A percentile compares a stretch with the other conserved stretches of the same genome.
These are phyloP conservation scores for Drosophila cracens DNA, from an alignment of 2,888 invertebrate genomes.

Conservation along the genomic window DNA sequence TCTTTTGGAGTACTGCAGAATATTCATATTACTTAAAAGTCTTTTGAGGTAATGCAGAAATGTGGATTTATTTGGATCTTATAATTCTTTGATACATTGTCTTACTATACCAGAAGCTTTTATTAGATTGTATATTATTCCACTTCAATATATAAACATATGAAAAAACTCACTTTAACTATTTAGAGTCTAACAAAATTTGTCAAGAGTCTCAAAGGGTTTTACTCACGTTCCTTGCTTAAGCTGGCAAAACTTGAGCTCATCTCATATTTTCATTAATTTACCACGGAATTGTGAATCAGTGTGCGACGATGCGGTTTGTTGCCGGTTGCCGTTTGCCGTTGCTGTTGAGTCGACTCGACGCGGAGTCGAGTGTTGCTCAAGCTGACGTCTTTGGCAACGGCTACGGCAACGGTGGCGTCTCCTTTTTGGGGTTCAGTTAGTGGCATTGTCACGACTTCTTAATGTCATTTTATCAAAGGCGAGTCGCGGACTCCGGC, in stretches of 20 bases:
- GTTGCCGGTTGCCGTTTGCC: slow-evolving; percentile 6
- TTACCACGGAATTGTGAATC: slow-evolving; percentile 16
- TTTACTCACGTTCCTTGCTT: background rate
- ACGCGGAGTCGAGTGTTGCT: slow-evolving; percentile 54
- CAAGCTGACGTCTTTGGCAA: slow-evolving; percentile 63
- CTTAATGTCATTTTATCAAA: slow-evolving; percentile 84
- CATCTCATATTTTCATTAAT: slow-evolving; percentile 28
- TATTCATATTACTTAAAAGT: too few species aligned
- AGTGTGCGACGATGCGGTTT: slow-evolving; percentile 47
- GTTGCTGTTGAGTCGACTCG: slow-evolving; percentile 1
- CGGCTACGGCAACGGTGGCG: slow-evolving; percentile 21
- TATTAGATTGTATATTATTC: background rate
- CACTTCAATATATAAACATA: background rate
- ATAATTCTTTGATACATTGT: background rate
- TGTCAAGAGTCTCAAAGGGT: background rate
- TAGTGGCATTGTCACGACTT: slow-evolving; percentile 83
- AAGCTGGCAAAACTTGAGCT: slow-evolving; percentile 4
- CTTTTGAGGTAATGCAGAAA: fast-evolving
- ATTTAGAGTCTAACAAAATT: background rate
- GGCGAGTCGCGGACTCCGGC: slow-evolving; percentile 73
- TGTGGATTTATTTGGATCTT: background rate
- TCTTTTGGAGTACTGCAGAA: too few species aligned
- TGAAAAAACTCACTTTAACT: background rate
- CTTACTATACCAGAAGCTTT: too few species aligned
- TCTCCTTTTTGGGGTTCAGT: slow-evolving; percentile 75